Evolutionary conservation across 2,797 vertebrate genomes (phyloP).

Genomic region (Allobates femoralis): DNA sequence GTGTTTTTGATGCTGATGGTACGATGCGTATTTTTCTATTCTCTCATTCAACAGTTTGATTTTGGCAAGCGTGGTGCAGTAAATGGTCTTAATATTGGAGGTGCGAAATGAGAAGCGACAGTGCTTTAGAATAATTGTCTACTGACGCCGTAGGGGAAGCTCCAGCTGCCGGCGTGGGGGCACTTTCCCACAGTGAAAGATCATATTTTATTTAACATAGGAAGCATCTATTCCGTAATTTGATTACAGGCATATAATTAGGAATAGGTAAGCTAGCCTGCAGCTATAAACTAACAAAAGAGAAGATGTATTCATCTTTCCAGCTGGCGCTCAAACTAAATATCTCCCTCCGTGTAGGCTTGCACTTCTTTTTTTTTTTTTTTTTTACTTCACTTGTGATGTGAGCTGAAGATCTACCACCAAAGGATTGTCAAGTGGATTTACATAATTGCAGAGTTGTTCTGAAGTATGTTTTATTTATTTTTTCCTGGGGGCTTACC

Average conservation of each 20-base stretch:
- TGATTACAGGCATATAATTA: constrained; percentile 47
- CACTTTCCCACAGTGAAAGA: constrained; percentile 63
- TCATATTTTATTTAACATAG: constrained; percentile 50
- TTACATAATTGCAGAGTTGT: not conserved
- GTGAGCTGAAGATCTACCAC: not conserved
- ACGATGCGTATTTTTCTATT: constrained; percentile 15
- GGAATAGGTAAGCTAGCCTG: not conserved
- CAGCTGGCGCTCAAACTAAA: not conserved
- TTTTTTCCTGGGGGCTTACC: not conserved
- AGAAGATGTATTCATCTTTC: not conserved
- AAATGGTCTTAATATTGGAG: constrained; percentile 26
- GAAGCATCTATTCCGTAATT: constrained; percentile 17
- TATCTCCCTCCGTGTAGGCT: not conserved
- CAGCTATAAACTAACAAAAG: not conserved
- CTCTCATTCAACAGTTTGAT: constrained; percentile 1
- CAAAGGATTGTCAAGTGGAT: not conserved
- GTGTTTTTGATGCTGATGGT: not conserved
- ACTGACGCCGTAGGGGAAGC: constrained; percentile 13
- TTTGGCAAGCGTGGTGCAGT: constrained; percentile 16
- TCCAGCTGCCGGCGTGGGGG: constrained; percentile 42
- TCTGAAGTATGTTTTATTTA: not conserved
- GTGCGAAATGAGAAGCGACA: constrained; percentile 46
- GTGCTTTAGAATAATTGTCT: constrained; percentile 21
- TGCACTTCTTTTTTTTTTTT: not conserved
- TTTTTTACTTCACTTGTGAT: not conserved